phyloP scores from a whole-genome alignment of 2,888 invertebrate genomes.

The Ornithoptera alexandrae region DNA sequence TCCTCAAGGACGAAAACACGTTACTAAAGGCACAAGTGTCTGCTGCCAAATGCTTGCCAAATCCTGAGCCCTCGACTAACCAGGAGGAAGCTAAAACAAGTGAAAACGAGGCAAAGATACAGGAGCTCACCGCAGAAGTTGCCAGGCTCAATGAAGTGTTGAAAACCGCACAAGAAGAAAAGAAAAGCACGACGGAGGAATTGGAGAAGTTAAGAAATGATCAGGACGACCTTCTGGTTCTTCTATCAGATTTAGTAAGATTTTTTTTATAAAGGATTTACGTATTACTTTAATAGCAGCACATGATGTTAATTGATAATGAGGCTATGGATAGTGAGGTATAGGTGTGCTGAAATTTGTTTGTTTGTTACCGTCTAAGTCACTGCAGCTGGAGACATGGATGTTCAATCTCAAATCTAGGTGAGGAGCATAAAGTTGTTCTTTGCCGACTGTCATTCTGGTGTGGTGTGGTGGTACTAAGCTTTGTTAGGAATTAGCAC shows the following conservation, averaged over 20 bases:
- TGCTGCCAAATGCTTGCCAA: slow-evolving; percentile 48
- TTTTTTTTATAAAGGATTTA: background rate
- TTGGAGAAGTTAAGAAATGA: slow-evolving; percentile 88
- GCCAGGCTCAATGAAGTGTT: slow-evolving; percentile 42
- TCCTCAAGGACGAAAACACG: slow-evolving; percentile 92
- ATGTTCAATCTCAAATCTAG: no score
- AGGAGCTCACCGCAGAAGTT: slow-evolving; percentile 45
- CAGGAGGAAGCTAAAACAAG: slow-evolving; percentile 35
- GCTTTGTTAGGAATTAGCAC: no score
- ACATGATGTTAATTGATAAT: no score
- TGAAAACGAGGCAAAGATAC: slow-evolving; percentile 42
- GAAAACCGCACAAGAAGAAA: slow-evolving; percentile 40
- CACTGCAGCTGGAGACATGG: no score
- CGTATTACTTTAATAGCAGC: no score
- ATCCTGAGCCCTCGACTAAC: slow-evolving; percentile 12
- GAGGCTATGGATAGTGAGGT: no score
- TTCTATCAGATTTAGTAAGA: slow-evolving; percentile 91
- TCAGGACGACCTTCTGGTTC: slow-evolving; percentile 94
- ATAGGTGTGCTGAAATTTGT: no score
- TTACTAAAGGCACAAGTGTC: slow-evolving; percentile 87
- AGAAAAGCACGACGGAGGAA: slow-evolving; percentile 58
- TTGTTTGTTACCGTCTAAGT: no score
- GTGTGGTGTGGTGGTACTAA: no score
- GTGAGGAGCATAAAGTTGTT: no score
- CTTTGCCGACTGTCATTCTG: no score